Evolutionary conservation across 2,113 vertebrate genomes (phyloP).

Genomic region (Hiodon tergisus): DNA sequence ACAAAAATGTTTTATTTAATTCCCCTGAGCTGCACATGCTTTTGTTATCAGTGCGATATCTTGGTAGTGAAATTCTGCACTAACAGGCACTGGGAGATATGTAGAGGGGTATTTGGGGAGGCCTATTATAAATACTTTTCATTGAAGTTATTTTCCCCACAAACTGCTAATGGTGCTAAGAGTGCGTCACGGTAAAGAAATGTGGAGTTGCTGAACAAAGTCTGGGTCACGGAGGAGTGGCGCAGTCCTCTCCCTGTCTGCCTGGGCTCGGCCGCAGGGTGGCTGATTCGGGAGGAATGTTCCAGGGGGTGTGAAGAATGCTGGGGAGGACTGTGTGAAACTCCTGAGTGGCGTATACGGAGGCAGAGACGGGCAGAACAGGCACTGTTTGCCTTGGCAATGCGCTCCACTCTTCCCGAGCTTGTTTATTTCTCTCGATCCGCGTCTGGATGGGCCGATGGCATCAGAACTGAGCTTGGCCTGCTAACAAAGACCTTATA

Average conservation of each 20-base stretch:
- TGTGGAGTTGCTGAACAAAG: too few relatives aligned
- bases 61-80: too few relatives aligned
- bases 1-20: too few relatives aligned
- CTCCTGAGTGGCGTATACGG: background rate
- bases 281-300: background rate
- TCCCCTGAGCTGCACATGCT: too few relatives aligned
- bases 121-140: too few relatives aligned
- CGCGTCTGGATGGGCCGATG: conserved; percentile 15
- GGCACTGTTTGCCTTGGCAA: background rate
- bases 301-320: background rate
- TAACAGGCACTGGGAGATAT: too few relatives aligned
- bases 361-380: background rate
- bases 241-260: background rate
- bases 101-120: too few relatives aligned
- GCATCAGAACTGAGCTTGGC: conserved; percentile 43
- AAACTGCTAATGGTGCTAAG: too few relatives aligned
- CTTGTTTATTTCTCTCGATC: background rate
- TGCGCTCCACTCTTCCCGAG: background rate
- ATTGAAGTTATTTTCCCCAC: too few relatives aligned
- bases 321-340: background rate
- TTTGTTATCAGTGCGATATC: too few relatives aligned
- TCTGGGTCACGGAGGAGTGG: too few relatives aligned
- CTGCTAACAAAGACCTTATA: conserved; percentile 51
- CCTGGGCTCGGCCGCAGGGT: background rate
- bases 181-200: too few relatives aligned